Evolutionary conservation across 2,113 vertebrate genomes (phyloP).

Genomic region (Lepus europaeus): DNA sequence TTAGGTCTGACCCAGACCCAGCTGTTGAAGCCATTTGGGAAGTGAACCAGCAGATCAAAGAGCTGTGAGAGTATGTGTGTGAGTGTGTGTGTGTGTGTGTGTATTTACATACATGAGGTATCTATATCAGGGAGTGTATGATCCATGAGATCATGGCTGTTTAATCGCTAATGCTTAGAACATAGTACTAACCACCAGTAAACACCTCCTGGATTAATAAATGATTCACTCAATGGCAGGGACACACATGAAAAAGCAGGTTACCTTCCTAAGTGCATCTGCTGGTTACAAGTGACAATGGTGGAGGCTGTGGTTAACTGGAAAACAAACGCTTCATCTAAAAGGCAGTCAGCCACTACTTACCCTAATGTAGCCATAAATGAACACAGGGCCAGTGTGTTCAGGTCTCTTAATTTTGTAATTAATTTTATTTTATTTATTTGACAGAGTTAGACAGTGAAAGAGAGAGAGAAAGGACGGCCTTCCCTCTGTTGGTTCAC

Average conservation of each 20-base stretch:
- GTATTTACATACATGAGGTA: too few relatives aligned
- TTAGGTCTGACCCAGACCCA: too few relatives aligned
- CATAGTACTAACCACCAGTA: background rate
- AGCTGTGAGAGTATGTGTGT: too few relatives aligned
- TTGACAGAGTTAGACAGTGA: too few relatives aligned
- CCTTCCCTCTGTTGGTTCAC: too few relatives aligned
- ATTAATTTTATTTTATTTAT: background rate
- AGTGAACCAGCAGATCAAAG: too few relatives aligned
- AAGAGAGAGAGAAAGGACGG: too few relatives aligned
- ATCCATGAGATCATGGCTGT: background rate
- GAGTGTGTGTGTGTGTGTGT: too few relatives aligned
- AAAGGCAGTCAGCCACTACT: background rate
- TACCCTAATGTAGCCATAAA: background rate
- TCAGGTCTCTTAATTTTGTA: background rate
- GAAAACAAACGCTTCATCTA: background rate
- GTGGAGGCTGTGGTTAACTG: background rate
- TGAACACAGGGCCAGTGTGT: background rate
- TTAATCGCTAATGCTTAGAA: conserved; percentile 18
- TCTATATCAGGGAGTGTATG: background rate
- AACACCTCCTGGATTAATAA: background rate
- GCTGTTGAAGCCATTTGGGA: too few relatives aligned
- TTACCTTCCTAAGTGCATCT: background rate
- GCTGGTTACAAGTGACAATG: background rate
- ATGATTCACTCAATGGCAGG: background rate
- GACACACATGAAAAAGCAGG: background rate